Base-by-base conservation (phyloP, 1,140 invertebrate species). In the Neocloeon triangulifer region DNA sequence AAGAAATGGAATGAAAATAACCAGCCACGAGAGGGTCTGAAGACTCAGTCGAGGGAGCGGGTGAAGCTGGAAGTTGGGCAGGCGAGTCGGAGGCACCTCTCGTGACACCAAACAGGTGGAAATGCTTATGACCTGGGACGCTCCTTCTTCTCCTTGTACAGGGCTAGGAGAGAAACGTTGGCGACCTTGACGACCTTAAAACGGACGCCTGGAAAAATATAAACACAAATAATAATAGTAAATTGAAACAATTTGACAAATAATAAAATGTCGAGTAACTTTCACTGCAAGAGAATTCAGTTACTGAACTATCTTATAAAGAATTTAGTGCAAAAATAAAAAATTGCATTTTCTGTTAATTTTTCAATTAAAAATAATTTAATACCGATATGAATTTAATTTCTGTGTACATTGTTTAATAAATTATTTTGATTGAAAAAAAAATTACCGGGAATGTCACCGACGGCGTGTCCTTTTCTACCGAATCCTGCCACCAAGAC, bases 81-180 rank as follows among this genome's bases (percentile, higher is more conserved):
- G n/a, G n/a, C n/a, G n/a, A n/a, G n/a, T n/a, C n/a, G n/a, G n/a
- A n/a, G n/a, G n/a, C n/a, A n/a, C n/a, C n/a, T n/a, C n/a, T n/a
- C n/a, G n/a, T n/a, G n/a, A n/a, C n/a, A n/a, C n/a, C n/a, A n/a
- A n/a, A n/a, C n/a, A n/a, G n/a, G n/a, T 29, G 13, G 13, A 16
- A 29, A 27, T 16, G 48, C 56, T 81, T 89, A 98, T 55, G 92
- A 96, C 59, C 95, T 74, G 49, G 95, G 95, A 55, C 95, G 69
- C 59, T 99, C 95, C 58, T 99, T 99, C 71, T 98, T 99, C 53
- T 94, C 92, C 62, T 94, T 95, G 66, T 97, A 99, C 39, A 99
- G 62, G 37, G 95, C 95, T 51, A 94, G 67, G 27, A 99, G 67
- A 5, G 94, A 98, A 21, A 97, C 92, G 53, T 98, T 98, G 41